phyloP scores from a whole-genome alignment of 2,113 vertebrate species.

The Oxyura jamaicensis region DNA sequence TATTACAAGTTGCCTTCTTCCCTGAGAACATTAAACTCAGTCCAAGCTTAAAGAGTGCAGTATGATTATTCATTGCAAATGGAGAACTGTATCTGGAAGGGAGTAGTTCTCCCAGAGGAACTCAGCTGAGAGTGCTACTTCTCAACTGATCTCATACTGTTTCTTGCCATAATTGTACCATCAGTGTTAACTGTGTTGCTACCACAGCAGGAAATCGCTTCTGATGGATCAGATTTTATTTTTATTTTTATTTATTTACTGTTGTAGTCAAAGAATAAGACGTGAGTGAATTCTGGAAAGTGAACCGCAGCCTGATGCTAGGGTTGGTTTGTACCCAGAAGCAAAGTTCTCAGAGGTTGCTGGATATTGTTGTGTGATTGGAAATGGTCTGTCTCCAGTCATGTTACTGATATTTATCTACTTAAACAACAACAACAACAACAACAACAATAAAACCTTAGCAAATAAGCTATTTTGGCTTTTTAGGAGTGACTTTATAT shows the following conservation, averaged over 20 bases:
- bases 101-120: background rate
- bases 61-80: background rate
- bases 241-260: background rate
- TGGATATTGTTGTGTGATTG: background rate
- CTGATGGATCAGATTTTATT: background rate
- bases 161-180: background rate
- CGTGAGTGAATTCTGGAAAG: background rate
- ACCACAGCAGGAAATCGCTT: background rate
- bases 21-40: background rate
- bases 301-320: background rate
- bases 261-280: background rate
- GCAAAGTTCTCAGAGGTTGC: background rate
- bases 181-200: background rate
- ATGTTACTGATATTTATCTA: background rate
- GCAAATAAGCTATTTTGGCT: conserved; percentile 2
- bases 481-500: background rate
- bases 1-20: background rate
- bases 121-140: background rate
- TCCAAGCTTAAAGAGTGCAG: background rate
- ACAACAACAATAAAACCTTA: background rate
- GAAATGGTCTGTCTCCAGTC: background rate
- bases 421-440: background rate
- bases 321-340: background rate
- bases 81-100: background rate
- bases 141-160: background rate